Conservation (phyloP, 2,888 invertebrate species). For the Leistus spinibarbis region DNA sequence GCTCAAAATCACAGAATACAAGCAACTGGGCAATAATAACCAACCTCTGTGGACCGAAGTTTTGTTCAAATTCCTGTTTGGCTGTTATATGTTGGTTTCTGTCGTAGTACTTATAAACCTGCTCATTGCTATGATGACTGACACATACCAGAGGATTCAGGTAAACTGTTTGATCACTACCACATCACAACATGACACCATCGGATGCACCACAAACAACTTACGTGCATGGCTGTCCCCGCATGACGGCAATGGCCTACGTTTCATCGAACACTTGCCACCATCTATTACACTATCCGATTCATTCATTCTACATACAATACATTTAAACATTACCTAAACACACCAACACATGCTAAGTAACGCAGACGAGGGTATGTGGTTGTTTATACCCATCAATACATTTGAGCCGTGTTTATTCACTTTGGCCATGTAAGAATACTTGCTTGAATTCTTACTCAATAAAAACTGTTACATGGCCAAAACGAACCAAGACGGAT, state of each 20-base stretch:
- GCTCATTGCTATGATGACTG: slow-evolving; percentile 99
- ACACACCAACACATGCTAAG: neutral
- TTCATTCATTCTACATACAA: neutral
- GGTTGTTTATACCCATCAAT: neutral
- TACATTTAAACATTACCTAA: neutral
- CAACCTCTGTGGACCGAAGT: slow-evolving; percentile 86
- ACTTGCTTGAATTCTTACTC: too few species aligned
- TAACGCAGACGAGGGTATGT: neutral
- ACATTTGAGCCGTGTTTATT: neutral
- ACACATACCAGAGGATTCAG: slow-evolving; percentile 99
- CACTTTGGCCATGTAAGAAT: neutral
- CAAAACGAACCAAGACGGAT: too few species aligned
- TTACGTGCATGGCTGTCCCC: slow-evolving; percentile 9
- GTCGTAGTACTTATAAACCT: slow-evolving; percentile 99
- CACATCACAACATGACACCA: slow-evolving; percentile 15
- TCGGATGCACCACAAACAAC: neutral
- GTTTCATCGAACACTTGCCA: neutral
- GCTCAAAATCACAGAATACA: slow-evolving; percentile 72
- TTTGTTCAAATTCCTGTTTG: slow-evolving; percentile 86
- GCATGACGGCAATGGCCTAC: neutral
- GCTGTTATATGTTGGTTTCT: slow-evolving; percentile 98
- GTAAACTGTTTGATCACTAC: slow-evolving; percentile 61
- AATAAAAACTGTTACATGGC: too few species aligned
- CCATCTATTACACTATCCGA: neutral
- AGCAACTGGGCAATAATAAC: slow-evolving; percentile 57